Conservation (phyloP, 2,113 vertebrate species). For the Nesoenas mayeri region DNA sequence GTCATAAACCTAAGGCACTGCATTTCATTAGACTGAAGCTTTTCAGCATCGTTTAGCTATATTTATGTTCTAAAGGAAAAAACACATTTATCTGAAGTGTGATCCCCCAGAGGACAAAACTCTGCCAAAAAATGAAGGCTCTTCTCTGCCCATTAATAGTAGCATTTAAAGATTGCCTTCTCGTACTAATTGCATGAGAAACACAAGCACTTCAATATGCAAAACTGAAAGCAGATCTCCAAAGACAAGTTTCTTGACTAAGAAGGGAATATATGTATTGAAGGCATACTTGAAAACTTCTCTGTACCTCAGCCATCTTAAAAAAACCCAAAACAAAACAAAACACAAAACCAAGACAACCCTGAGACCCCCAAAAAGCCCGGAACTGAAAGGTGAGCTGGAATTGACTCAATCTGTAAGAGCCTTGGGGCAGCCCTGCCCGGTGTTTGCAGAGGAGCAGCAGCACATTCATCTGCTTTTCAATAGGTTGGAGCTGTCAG, state of each 20-base stretch:
- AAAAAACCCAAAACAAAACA: not conserved
- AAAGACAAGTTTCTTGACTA: not conserved
- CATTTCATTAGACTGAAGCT: not conserved
- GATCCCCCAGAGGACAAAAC: not conserved
- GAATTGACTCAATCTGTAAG: not conserved
- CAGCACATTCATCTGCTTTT: not conserved
- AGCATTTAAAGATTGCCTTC: not conserved
- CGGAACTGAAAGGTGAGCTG: not conserved
- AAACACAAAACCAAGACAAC: too few relatives aligned
- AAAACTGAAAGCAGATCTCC: not conserved
- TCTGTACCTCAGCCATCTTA: not conserved
- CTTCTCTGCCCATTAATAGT: not conserved
- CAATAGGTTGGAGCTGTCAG: constrained; percentile 10
- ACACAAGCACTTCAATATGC: not conserved
- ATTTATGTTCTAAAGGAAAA: not conserved
- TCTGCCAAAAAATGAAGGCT: not conserved
- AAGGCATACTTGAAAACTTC: not conserved
- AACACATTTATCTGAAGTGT: not conserved
- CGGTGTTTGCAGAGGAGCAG: not conserved
- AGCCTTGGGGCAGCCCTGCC: not conserved
- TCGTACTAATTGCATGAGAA: not conserved
- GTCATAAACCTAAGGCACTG: not conserved
- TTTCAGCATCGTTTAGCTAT: not conserved
- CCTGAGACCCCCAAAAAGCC: not conserved
- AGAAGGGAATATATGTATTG: not conserved